These are phyloP conservation scores for Sarcophaga peregrina DNA, from an alignment of 1,140 invertebrate genomes.

Conservation along the genomic window DNA sequence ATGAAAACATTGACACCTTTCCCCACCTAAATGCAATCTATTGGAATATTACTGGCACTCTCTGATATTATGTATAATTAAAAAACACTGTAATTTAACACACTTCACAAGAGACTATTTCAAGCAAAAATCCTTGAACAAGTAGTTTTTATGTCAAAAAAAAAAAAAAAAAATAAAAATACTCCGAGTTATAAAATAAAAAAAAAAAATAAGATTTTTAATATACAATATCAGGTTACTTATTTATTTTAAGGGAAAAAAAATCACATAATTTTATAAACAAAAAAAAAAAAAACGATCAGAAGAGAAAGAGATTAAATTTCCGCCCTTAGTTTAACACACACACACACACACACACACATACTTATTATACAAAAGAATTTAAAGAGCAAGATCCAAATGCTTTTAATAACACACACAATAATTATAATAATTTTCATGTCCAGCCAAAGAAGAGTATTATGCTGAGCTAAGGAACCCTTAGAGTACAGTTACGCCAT, in stretches of 20 bases:
- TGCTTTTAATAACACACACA: neutral
- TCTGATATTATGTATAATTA: neutral
- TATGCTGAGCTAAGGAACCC: neutral
- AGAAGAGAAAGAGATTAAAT: neutral
- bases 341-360: no score
- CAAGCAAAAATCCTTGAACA: constrained; percentile 24
- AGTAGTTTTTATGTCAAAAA: neutral
- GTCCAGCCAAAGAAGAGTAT: neutral
- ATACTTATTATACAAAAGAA: no score
- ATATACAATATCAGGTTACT: neutral
- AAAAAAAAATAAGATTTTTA: no score
- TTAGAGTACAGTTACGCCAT: neutral
- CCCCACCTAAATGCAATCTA: constrained; percentile 64
- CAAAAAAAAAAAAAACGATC: neutral
- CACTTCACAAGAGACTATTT: neutral
- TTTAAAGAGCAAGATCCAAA: neutral
- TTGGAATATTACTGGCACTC: neutral
- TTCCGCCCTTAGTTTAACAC: neutral
- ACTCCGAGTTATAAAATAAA: no score
- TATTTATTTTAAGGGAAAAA: neutral
- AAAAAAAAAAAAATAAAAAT: no score
- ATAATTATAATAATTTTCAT: neutral
- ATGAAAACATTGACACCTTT: constrained; percentile 64
- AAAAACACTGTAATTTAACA: constrained; percentile 19
- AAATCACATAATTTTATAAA: neutral